A percentile compares a stretch with the other conserved stretches of the same genome.
phyloP scores from a whole-genome alignment of 2,113 vertebrate species.

The Lamprologus callipterus region DNA sequence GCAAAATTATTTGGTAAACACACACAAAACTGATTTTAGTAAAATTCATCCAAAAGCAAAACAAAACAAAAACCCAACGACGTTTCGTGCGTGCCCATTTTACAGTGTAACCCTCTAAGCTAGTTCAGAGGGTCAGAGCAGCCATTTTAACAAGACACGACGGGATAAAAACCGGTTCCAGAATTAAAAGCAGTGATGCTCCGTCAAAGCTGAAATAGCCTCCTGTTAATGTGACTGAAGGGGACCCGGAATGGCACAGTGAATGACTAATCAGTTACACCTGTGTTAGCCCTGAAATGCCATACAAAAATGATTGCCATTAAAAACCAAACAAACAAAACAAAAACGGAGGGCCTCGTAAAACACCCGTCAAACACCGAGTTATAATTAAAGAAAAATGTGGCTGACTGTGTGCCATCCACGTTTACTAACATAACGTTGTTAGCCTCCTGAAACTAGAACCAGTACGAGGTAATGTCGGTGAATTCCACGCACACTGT shows the following conservation, averaged over 20 bases:
- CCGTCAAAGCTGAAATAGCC: background rate
- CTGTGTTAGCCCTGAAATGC: background rate
- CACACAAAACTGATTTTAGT: background rate
- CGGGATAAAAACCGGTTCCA: background rate
- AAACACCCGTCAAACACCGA: rapidly evolving
- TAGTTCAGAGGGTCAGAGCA: background rate
- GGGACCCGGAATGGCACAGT: background rate
- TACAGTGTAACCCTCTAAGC: background rate
- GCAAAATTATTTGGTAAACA: background rate
- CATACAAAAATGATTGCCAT: background rate
- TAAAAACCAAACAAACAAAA: background rate
- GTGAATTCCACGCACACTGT: background rate
- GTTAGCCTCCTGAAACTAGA: background rate
- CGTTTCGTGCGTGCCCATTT: background rate
- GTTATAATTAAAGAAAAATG: background rate
- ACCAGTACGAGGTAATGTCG: background rate
- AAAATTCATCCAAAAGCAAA: background rate
- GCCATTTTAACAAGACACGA: background rate
- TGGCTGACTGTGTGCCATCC: background rate
- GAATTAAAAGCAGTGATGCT: background rate
- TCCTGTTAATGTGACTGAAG: background rate
- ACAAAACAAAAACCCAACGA: background rate
- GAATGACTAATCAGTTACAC: background rate
- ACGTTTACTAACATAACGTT: background rate
- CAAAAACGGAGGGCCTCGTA: background rate